Base-by-base conservation (phyloP, 2,888 invertebrate species). In the Sarcophaga rosellei region DNA sequence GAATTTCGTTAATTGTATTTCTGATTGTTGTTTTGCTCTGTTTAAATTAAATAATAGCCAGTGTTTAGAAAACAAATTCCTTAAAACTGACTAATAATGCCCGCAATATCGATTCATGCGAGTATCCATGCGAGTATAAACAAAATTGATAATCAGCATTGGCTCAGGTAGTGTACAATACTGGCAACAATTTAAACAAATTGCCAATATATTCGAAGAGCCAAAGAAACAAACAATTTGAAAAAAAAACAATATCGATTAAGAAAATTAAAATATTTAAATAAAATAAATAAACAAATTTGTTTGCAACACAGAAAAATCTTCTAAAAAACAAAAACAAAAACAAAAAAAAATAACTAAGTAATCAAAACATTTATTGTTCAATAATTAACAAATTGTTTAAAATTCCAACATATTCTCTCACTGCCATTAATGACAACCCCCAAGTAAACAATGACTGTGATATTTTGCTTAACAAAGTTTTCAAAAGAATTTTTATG, bases 11-110 rank as follows among this genome's bases (percentile, higher is more conserved):
- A 76, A 69, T 44, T 65, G 35, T 35, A 1, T 35, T 35, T 35
- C 10, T 35, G 8, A 35, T 35, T 35, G 35, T 35, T 35, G 35
- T 35, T 35, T 35, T 35, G n/a, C 35, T 10, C 2, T 35, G 8
- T 35, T 44, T 23, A 47, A 47, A 47, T 53, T 10, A 72, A 74
- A 23, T 69, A 70, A 63, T 57, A 45, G 17, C 78, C 81, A 61
- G 61, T 65, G 82, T 73, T 83, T 83, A 57, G 45, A 61, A 3
- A 61, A 21, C 62, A 80, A 79, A 86, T 80, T 83, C 80, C 21
- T 82, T 4, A 25, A 73, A 68, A 35, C 61, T 82, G 70, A 82
- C 72, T 61, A 77, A 76, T 47, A 11, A n/a, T n/a, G n/a, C 44
- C 47, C 17, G 0, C 3, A 15, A 12, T 62, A 68, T n/a, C 45